Evolutionary conservation across 2,888 invertebrate species (phyloP), one percentile per base, ranked within the genome.

Genomic region (Drosophila macrospina): DNA sequence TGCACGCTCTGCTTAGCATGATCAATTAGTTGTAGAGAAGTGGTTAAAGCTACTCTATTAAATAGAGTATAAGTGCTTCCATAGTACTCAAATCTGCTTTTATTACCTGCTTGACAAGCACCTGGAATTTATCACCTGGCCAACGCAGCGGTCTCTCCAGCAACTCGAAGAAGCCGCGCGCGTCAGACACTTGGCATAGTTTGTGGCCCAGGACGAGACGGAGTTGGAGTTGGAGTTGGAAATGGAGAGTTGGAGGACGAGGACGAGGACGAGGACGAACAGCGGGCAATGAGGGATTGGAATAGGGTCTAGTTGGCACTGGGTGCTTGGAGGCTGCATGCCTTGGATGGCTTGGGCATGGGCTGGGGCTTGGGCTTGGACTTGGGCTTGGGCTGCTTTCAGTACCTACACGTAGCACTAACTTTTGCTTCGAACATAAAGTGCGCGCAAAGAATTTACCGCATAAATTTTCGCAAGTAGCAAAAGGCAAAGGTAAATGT

Each of bases 361-460:
- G 28, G 60, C 45, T 20, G 61, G 54, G 36, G 59, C 30, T 48
- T n/a, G n/a, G n/a, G 56, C 26, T 52, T 59, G 48, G 13, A 20
- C 26, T 32, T 52, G 48, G 28, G 60, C 45, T 20, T 61, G 54
- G 36, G 59, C 30, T 48, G 52, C n/a, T n/a, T n/a, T n/a, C n/a
- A n/a, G n/a, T 70, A 65, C 69, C 75, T 83, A 79, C 89, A 88
- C 85, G 87, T 86, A 88, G 86, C 88, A 83, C 86, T 86, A 86
- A 86, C 85, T 86, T 86, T 86, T 79, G 87, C 82, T 86, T 86
- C 89, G 89, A 86, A 88, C 87, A 82, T 85, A 85, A 85, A 85
- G 87, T 85, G 88, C 88, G 89, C 79, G 82, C 85, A 73, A 86
- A 87, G 85, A 86, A 86, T 86, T 86, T 86, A 86, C 85, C 85